phyloP scores from a whole-genome alignment of 2,797 vertebrate species.

The Microctenopoma steveboyesi region DNA sequence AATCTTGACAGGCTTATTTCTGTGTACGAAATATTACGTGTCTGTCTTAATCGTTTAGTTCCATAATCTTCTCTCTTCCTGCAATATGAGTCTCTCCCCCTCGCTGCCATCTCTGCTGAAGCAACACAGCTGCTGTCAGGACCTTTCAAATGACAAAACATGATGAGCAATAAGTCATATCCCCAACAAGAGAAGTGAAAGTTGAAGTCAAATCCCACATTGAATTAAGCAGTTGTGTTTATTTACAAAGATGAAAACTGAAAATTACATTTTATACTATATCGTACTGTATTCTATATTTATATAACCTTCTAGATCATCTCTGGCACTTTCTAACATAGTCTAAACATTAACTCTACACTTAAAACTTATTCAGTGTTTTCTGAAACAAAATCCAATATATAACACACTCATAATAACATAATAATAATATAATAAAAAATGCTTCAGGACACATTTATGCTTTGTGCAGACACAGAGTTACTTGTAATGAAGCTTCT shows the following conservation, averaged over 20 bases:
- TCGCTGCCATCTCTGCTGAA: neutral
- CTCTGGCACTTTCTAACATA: neutral
- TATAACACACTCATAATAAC: neutral
- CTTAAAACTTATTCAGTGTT: no score
- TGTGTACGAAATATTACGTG: conserved; percentile 20
- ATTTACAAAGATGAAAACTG: neutral
- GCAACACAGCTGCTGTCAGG: neutral
- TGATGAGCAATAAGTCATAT: conserved; percentile 9
- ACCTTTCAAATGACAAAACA: conserved; percentile 16
- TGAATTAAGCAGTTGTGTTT: conserved; percentile 10
- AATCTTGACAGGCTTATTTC: conserved; percentile 14
- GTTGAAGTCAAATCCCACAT: conserved; percentile 15
- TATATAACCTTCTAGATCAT: neutral
- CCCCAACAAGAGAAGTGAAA: conserved; percentile 30
- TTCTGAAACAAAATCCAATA: neutral
- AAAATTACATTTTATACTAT: neutral
- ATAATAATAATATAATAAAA: no score
- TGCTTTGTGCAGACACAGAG: neutral
- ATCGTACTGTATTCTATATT: no score
- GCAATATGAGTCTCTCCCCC: neutral
- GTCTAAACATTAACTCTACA: neutral
- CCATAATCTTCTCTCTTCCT: conserved; percentile 2
- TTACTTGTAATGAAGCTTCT: neutral
- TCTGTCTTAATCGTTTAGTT: conserved; percentile 4
- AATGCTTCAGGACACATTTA: neutral